Evolutionary conservation across 2,797 vertebrate species (phyloP).

Genomic region (Remorina albescens): DNA sequence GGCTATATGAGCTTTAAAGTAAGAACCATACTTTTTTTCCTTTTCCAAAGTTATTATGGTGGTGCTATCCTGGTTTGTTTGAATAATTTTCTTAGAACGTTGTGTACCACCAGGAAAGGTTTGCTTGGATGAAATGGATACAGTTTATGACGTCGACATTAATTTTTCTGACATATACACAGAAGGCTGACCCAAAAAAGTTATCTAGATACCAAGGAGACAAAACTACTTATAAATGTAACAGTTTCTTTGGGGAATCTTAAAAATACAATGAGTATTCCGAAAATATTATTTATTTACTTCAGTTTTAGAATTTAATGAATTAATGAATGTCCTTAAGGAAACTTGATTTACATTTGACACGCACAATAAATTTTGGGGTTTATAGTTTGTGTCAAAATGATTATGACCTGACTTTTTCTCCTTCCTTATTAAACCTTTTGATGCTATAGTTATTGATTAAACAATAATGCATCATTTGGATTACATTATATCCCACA

Average conservation of each 20-base stretch:
- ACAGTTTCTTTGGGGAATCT: too few species aligned
- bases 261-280: background rate
- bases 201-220: background rate
- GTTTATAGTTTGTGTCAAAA: too few species aligned
- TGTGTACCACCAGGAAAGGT: background rate
- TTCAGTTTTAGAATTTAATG: background rate
- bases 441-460: background rate
- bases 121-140: background rate
- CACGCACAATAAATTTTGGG: too few species aligned
- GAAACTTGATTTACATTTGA: background rate
- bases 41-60: background rate
- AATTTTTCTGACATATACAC: background rate
- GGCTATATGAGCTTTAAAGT: too few species aligned
- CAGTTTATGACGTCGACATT: background rate
- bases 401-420: background rate
- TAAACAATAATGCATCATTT: background rate
- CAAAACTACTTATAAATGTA: background rate
- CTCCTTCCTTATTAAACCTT: background rate
- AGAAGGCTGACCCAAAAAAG: background rate
- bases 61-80: background rate
- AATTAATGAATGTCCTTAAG: background rate
- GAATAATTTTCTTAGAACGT: background rate
- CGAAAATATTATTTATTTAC: background rate
- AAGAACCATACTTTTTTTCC: background rate
- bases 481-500: background rate